Conservation (phyloP, 2,888 invertebrate genomes). For the Hipparchia semele region DNA sequence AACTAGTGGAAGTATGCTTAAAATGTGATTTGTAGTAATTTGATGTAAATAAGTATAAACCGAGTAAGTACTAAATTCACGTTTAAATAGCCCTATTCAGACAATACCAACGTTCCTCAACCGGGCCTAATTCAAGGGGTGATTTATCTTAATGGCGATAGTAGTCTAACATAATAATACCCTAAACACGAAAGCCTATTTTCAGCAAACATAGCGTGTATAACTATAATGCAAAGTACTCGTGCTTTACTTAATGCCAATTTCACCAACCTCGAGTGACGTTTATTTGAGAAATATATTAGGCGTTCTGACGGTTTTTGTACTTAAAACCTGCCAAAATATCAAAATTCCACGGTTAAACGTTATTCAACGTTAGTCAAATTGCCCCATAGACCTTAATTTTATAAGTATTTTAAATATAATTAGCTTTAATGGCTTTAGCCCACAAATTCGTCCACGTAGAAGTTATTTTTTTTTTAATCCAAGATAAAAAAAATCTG, state of each 20-base stretch:
- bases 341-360: too few species aligned
- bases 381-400: too few species aligned
- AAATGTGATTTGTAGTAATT: not conserved
- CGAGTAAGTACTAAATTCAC: conserved; percentile 13
- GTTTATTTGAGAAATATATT: too few species aligned
- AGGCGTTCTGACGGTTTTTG: too few species aligned
- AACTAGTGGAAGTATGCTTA: not conserved
- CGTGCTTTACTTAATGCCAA: not conserved
- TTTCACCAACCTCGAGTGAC: too few species aligned
- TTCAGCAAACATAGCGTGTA: conserved; percentile 2
- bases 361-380: too few species aligned
- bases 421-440: too few species aligned
- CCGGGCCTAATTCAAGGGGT: conserved; percentile 29
- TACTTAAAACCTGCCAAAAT: too few species aligned
- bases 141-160: conserved; percentile 35
- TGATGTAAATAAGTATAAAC: conserved; percentile 20
- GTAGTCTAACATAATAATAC: conserved; percentile 19
- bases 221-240: conserved; percentile 6
- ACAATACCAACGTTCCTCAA: conserved; percentile 31
- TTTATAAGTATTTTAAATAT: too few species aligned
- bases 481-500: too few species aligned
- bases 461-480: too few species aligned
- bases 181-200: conserved; percentile 23
- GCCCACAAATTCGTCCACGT: too few species aligned
- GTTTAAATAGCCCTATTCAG: conserved; percentile 23